A percentile compares a stretch with the other conserved stretches of the same genome.
These are phyloP conservation scores for Syrphus vitripennis DNA, from an alignment of 2,888 invertebrate species.

Conservation along the genomic window DNA sequence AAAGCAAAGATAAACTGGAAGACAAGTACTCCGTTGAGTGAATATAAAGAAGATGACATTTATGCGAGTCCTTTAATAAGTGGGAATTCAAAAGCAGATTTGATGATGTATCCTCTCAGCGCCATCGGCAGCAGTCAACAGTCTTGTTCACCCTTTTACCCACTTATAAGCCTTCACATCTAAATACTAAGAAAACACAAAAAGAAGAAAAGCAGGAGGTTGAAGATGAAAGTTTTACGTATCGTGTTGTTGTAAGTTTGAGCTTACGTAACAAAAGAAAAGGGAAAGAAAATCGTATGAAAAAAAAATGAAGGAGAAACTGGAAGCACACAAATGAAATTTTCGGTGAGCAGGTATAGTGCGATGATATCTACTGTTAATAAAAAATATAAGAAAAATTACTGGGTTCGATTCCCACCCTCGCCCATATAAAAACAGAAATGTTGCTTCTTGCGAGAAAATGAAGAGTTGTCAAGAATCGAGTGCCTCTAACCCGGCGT, in stretches of 20 bases:
- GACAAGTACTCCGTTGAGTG: constrained; percentile 23
- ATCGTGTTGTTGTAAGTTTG: constrained; percentile 49
- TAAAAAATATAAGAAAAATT: no score
- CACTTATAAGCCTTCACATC: constrained; percentile 43
- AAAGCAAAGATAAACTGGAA: constrained; percentile 56
- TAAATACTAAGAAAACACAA: constrained; percentile 18
- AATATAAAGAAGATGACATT: constrained; percentile 59
- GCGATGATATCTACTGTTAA: no score
- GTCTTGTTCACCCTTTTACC: constrained; percentile 17
- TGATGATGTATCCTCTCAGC: constrained; percentile 44
- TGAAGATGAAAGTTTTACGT: constrained; percentile 57
- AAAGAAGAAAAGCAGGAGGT: constrained; percentile 7
- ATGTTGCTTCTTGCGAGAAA: no score
- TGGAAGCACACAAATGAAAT: no score
- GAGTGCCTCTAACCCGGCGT: no score
- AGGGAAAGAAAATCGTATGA: not conserved
- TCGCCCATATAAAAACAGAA: no score
- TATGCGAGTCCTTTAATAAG: constrained; percentile 55
- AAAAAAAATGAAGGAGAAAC: not conserved
- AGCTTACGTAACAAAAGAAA: not conserved
- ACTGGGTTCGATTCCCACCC: no score
- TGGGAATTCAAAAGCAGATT: constrained; percentile 60
- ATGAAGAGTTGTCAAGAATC: no score
- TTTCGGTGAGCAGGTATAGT: not conserved
- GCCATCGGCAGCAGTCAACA: constrained; percentile 24